Conservation (phyloP, 2,113 vertebrate genomes). For the Zapus hudsonius region DNA sequence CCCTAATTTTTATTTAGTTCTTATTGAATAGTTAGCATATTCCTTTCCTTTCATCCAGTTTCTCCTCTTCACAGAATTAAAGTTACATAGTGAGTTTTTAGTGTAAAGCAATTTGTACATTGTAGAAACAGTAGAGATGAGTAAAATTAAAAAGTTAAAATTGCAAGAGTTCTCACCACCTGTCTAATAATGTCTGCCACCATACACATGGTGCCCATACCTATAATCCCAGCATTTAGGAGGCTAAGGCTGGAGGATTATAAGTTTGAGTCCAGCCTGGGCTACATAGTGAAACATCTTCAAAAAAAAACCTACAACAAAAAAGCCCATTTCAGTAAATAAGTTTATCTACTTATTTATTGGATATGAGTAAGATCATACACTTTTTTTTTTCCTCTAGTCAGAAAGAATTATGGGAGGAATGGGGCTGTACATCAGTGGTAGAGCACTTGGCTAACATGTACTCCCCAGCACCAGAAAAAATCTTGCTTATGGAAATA, state of each 20-base stretch:
- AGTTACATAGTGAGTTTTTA: not conserved
- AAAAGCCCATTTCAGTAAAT: not conserved
- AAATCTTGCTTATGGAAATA: constrained; percentile 35
- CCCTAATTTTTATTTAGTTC: not conserved
- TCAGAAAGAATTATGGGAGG: constrained; percentile 22
- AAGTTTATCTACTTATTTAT: constrained; percentile 25
- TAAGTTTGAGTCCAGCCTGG: not conserved
- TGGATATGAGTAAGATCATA: constrained; percentile 36
- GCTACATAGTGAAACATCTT: not conserved
- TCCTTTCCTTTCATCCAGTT: not conserved
- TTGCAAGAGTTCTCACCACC: not conserved
- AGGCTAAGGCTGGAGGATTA: too few relatives aligned
- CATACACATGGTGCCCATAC: not conserved
- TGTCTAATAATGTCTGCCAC: not conserved
- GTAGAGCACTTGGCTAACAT: not conserved
- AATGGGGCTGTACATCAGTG: not conserved
- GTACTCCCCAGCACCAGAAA: not conserved
- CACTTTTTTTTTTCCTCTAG: not conserved
- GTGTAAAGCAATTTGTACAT: constrained; percentile 10
- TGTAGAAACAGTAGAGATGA: not conserved
- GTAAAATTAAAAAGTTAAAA: not conserved
- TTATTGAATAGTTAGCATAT: not conserved
- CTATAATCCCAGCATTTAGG: not conserved
- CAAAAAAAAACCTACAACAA: not conserved
- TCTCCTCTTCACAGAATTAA: not conserved